phyloP scores from a whole-genome alignment of 1,140 invertebrate genomes.

The Bathynomus jamesi region DNA sequence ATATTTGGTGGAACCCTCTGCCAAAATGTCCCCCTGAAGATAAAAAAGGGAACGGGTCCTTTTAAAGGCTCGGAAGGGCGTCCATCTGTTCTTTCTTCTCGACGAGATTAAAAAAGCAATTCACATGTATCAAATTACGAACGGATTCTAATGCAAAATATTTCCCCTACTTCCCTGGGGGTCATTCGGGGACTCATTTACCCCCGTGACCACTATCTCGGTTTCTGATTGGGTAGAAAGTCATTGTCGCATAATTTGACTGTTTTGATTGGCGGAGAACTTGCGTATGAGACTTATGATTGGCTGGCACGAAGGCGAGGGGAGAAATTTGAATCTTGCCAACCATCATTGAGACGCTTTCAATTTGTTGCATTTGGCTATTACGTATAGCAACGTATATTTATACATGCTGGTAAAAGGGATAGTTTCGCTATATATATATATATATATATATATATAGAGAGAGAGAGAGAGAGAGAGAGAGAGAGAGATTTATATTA shows the following conservation, averaged over 20 bases:
- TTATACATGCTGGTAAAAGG: background rate
- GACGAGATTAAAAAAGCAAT: background rate
- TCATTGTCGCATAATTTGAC: background rate
- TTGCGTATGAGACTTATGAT: background rate
- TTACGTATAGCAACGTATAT: background rate
- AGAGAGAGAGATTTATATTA: too few relatives aligned
- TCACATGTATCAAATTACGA: background rate
- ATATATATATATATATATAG: constrained; percentile 12
- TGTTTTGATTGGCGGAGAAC: background rate
- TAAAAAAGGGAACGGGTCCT: background rate
- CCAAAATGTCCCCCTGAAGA: too few relatives aligned
- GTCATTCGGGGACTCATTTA: background rate
- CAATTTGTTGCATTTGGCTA: background rate
- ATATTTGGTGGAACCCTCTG: background rate
- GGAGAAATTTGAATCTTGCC: background rate
- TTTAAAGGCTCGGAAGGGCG: background rate
- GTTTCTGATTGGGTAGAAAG: background rate
- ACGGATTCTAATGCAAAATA: background rate
- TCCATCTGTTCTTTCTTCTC: background rate
- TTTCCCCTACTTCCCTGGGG: background rate
- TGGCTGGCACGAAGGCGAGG: background rate
- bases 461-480: too few relatives aligned
- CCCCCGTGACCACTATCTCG: background rate
- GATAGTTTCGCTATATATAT: background rate
- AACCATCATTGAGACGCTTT: background rate